A percentile compares a stretch with the other conserved stretches of the same genome.
phyloP scores from a whole-genome alignment of 92 coral and sea anemone species.

The Isaurus tuberculatus region DNA sequence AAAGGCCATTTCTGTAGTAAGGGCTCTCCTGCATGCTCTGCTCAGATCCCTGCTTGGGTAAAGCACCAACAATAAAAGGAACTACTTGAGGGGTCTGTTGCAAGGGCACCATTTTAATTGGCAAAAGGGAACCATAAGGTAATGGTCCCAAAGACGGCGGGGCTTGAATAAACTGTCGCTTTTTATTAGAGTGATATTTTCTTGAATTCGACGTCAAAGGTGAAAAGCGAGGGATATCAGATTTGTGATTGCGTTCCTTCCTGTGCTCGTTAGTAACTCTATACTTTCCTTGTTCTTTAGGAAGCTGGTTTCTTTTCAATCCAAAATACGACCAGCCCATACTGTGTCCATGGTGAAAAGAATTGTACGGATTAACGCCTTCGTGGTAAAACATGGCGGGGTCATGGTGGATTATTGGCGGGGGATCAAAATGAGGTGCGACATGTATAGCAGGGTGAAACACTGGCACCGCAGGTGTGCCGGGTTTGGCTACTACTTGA shows the following conservation, averaged over 20 bases:
- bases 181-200: slow-evolving; percentile 34
- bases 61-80: slow-evolving; percentile 26
- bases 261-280: slow-evolving; percentile 24
- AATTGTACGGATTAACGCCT: slow-evolving; percentile 12
- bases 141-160: slow-evolving; percentile 64
- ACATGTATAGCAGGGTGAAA: slow-evolving; percentile 93
- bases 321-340: slow-evolving; percentile 79
- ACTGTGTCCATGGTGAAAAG: slow-evolving; percentile 63
- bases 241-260: slow-evolving; percentile 67
- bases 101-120: slow-evolving; percentile 51
- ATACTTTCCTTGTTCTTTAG: slow-evolving; percentile 31
- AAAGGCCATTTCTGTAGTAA: slow-evolving; percentile 36
- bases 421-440: slow-evolving; percentile 85
- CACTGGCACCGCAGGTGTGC: slow-evolving; percentile 92
- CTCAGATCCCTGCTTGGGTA: not conserved
- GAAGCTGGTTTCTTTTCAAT: slow-evolving; percentile 72
- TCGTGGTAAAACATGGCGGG: slow-evolving; percentile 74
- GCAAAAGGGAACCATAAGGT: slow-evolving; percentile 32
- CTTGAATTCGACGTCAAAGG: not conserved
- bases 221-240: slow-evolving; percentile 65
- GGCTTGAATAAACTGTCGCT: slow-evolving; percentile 81
- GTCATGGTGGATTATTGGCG: slow-evolving; percentile 78
- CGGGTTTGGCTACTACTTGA: slow-evolving; percentile 98
- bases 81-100: slow-evolving; percentile 54
- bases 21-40: slow-evolving; percentile 46